These are phyloP conservation scores for Argyrosomus japonicus DNA, from an alignment of 2,113 vertebrate genomes.

Conservation along the genomic window DNA sequence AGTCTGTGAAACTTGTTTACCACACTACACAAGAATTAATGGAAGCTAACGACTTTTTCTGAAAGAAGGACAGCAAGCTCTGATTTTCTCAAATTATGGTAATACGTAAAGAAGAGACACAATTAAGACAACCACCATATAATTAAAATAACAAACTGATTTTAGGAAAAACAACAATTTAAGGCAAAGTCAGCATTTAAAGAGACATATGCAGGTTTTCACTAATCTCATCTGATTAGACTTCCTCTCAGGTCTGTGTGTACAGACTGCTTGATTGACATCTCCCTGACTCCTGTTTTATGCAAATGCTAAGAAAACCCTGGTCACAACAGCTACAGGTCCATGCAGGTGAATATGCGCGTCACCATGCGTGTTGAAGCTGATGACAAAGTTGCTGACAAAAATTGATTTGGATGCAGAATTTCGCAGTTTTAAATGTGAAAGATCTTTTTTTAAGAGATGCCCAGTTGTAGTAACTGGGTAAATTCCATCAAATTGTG, in stretches of 20 bases:
- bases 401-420: neutral
- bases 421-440: neutral
- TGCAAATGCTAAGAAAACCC: neutral
- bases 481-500: neutral
- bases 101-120: neutral
- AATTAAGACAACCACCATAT: neutral
- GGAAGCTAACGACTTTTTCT: slow-evolving; percentile 8
- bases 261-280: neutral
- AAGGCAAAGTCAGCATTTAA: slow-evolving; percentile 13
- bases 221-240: slow-evolving; percentile 2
- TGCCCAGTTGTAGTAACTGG: too few relatives aligned
- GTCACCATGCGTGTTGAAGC: too few relatives aligned
- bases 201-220: neutral
- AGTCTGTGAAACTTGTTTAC: slow-evolving; percentile 31
- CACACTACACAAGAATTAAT: slow-evolving; percentile 8
- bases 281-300: neutral
- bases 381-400: neutral
- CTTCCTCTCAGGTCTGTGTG: neutral
- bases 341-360: neutral
- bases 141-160: slow-evolving; percentile 20
- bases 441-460: neutral
- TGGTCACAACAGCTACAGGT: neutral
- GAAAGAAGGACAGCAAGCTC: slow-evolving; percentile 2
- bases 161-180: neutral
- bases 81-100: slow-evolving; percentile 19